phyloP scores from a whole-genome alignment of 2,888 invertebrate species.

The Toxonevra muliebris region DNA sequence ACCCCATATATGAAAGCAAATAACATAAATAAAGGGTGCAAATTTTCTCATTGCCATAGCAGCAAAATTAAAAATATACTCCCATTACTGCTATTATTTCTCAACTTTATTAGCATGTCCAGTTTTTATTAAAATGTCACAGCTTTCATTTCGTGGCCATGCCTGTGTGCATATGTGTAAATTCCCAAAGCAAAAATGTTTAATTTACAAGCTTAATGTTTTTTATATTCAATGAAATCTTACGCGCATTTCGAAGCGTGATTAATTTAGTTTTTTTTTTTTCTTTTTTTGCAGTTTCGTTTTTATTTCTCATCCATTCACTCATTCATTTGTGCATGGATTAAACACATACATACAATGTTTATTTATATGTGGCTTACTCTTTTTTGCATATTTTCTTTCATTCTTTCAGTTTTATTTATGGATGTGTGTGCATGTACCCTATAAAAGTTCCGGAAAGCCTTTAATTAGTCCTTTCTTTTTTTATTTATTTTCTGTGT shows the following conservation, averaged over 20 bases:
- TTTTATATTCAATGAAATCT: conserved; percentile 26
- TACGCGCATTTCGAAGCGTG: conserved; percentile 43
- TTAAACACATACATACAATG: background rate
- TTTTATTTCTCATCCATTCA: conserved; percentile 2
- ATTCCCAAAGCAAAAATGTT: conserved; percentile 12
- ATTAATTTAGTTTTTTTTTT: conserved; percentile 50
- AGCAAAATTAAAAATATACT: too few relatives aligned
- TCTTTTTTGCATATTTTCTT: too few relatives aligned
- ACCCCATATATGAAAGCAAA: too few relatives aligned
- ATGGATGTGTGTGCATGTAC: background rate
- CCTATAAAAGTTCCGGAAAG: conserved; percentile 44
- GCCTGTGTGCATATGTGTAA: background rate
- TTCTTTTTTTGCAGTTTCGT: background rate
- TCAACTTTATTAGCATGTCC: too few relatives aligned
- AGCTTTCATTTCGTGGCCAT: too few relatives aligned
- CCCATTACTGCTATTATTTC: too few relatives aligned
- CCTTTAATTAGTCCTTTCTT: conserved; percentile 52
- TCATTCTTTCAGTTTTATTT: background rate
- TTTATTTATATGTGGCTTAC: background rate
- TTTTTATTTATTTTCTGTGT: conserved; percentile 19
- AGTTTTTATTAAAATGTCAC: too few relatives aligned
- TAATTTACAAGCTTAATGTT: conserved; percentile 27
- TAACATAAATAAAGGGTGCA: too few relatives aligned
- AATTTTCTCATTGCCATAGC: too few relatives aligned
- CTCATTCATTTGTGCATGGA: too few relatives aligned